These are phyloP conservation scores for Heliconius melpomene DNA, from an alignment of 1,140 invertebrate genomes.

Conservation along the genomic window DNA sequence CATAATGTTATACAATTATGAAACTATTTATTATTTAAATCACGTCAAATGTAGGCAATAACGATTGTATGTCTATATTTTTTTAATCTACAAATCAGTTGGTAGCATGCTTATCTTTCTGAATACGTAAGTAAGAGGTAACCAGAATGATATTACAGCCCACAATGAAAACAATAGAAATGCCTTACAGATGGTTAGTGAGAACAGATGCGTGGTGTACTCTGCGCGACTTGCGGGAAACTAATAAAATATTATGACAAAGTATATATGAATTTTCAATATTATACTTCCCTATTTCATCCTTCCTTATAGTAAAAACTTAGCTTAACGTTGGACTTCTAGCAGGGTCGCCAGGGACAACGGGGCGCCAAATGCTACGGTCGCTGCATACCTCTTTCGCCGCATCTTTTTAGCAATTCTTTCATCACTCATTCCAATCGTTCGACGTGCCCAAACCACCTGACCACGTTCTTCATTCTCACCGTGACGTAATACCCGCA, in stretches of 20 bases:
- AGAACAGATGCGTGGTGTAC: slow-evolving; percentile 46
- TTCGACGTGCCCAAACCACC: too few species aligned
- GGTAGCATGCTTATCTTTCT: slow-evolving; percentile 33
- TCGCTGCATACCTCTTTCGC: too few species aligned
- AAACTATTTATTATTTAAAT: slow-evolving; percentile 34
- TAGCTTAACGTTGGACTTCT: too few species aligned
- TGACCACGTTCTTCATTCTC: too few species aligned
- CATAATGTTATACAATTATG: slow-evolving; percentile 38
- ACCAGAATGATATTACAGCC: slow-evolving; percentile 2
- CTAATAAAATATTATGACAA: slow-evolving; percentile 54
- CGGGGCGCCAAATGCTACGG: too few species aligned
- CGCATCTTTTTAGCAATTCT: too few species aligned
- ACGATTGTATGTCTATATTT: slow-evolving; percentile 41
- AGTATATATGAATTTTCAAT: slow-evolving; percentile 22
- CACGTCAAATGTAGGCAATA: slow-evolving; percentile 34
- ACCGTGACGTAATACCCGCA: too few species aligned
- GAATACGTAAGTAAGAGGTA: slow-evolving; percentile 5
- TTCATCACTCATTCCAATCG: too few species aligned
- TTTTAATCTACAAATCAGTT: slow-evolving; percentile 50
- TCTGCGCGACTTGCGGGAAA: slow-evolving; percentile 46
- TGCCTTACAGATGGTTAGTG: slow-evolving; percentile 64
- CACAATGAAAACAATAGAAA: slow-evolving; percentile 38
- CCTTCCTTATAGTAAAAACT: too few species aligned
- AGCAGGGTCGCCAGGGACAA: too few species aligned
- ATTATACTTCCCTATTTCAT: neutral